phyloP scores from a whole-genome alignment of 2,888 invertebrate species.

The Eupithecia pulchellata region DNA sequence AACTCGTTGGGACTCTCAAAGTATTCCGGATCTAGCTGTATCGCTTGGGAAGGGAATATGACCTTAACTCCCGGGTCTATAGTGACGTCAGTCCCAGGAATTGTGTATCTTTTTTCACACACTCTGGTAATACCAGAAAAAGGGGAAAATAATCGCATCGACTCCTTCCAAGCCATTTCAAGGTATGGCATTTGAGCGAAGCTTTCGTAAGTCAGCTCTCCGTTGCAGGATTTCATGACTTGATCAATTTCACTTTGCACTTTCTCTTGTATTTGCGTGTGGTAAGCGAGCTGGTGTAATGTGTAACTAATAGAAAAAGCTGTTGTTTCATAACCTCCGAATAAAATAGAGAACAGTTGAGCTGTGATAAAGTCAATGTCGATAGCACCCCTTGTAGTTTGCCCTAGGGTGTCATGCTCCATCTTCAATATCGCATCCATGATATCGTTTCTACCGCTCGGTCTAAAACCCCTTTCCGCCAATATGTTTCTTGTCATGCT shows the following conservation, averaged over 20 bases:
- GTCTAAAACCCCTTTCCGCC: conserved; percentile 45
- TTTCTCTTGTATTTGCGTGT: conserved; percentile 59
- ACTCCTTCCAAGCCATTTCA: conserved; percentile 52
- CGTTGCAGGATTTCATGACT: conserved; percentile 48
- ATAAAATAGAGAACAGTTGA: conserved; percentile 52
- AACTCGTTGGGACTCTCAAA: conserved; percentile 54
- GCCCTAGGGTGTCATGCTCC: conserved; percentile 31
- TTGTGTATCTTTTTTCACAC: conserved; percentile 47
- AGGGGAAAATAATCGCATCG: conserved; percentile 53
- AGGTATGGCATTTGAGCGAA: conserved; percentile 50
- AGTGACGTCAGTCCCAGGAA: conserved; percentile 49
- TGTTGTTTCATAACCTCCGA: conserved; percentile 55
- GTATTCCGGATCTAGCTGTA: conserved; percentile 53
- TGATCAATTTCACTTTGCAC: conserved; percentile 59
- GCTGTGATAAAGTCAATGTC: conserved; percentile 45
- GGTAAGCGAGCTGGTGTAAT: conserved; percentile 54
- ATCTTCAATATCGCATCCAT: conserved; percentile 53
- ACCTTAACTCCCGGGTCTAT: conserved; percentile 52
- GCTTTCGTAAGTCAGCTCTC: conserved; percentile 51
- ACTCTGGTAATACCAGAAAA: conserved; percentile 45
- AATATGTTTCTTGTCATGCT: conserved; percentile 32
- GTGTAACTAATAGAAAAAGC: conserved; percentile 55
- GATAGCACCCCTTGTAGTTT: conserved; percentile 3
- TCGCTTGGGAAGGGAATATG: conserved; percentile 52
- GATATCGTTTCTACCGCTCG: conserved; percentile 52